Conservation (phyloP, 1,140 invertebrate genomes). For the Pinna nobilis region DNA sequence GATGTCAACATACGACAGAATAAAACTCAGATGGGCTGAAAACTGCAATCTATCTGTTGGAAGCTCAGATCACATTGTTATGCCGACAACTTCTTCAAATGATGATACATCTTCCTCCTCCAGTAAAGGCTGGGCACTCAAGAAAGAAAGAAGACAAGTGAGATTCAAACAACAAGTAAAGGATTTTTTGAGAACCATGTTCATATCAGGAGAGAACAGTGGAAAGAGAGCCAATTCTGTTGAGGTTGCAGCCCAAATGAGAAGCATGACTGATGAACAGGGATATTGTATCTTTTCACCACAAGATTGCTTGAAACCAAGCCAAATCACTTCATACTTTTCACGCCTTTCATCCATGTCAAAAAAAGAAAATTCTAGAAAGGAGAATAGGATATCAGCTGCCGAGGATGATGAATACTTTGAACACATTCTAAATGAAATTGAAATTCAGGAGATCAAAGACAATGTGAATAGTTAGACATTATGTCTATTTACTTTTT, state of each 20-base stretch:
- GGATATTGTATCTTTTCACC: slow-evolving; percentile 9
- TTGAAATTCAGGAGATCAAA: too few relatives aligned
- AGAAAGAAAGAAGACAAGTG: slow-evolving; percentile 8
- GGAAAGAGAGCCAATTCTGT: slow-evolving; percentile 16
- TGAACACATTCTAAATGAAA: slow-evolving; percentile 1
- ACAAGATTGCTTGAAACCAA: slow-evolving; percentile 2
- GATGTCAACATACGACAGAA: slow-evolving; percentile 2
- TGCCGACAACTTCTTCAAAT: background rate
- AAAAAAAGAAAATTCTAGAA: too few relatives aligned
- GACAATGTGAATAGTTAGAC: too few relatives aligned
- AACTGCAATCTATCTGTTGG: background rate
- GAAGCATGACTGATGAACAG: background rate
- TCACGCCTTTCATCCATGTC: slow-evolving; percentile 12
- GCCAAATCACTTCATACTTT: slow-evolving; percentile 18
- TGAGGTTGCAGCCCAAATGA: slow-evolving; percentile 15
- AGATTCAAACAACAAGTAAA: slow-evolving; percentile 5
- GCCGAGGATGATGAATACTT: background rate
- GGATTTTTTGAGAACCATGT: background rate
- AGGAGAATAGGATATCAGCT: background rate
- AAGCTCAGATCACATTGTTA: background rate
- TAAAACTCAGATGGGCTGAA: slow-evolving; percentile 10
- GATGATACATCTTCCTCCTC: background rate
- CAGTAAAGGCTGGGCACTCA: slow-evolving; percentile 15
- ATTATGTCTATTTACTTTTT: too few relatives aligned
- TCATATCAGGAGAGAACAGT: slow-evolving; percentile 10